Percentiles rank a stretch among this genome's conserved stretches.
Conservation (phyloP, 2,797 vertebrate genomes). For the Halcyon chelicuti region DNA sequence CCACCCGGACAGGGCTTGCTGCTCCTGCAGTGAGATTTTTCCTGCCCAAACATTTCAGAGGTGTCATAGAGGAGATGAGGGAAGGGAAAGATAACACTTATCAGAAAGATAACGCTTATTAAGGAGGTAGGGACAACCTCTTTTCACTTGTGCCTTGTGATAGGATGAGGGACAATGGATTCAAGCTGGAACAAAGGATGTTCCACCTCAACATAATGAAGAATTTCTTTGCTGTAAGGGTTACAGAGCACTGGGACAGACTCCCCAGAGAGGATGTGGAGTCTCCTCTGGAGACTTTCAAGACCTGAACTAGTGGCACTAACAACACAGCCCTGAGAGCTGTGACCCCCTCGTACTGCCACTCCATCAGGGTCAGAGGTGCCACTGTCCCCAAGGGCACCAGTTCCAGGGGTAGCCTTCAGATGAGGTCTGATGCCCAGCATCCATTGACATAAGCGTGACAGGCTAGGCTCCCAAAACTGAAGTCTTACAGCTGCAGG, state of each 20-base stretch:
- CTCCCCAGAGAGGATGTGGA: too few relatives aligned
- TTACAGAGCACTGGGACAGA: too few relatives aligned
- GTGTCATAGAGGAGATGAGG: background rate
- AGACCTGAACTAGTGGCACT: background rate
- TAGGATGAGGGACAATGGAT: too few relatives aligned
- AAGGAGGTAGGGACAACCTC: too few relatives aligned
- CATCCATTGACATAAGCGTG: fast-evolving
- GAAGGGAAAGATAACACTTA: background rate
- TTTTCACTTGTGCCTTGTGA: too few relatives aligned
- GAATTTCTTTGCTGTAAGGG: too few relatives aligned
- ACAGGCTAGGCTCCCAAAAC: background rate
- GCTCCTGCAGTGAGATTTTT: background rate
- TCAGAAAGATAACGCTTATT: too few relatives aligned
- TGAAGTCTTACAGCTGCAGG: background rate
- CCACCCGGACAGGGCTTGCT: background rate
- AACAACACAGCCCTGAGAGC: fast-evolving
- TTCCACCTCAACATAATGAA: too few relatives aligned
- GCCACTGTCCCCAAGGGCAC: background rate
- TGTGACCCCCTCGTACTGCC: background rate
- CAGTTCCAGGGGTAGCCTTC: background rate
- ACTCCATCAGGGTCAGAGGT: background rate
- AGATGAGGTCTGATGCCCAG: background rate
- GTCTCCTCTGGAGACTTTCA: too few relatives aligned
- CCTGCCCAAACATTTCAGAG: background rate
- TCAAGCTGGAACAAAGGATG: too few relatives aligned